Evolutionary conservation across 1,140 invertebrate species (phyloP).

Genomic region (Neodiprion lecontei): DNA sequence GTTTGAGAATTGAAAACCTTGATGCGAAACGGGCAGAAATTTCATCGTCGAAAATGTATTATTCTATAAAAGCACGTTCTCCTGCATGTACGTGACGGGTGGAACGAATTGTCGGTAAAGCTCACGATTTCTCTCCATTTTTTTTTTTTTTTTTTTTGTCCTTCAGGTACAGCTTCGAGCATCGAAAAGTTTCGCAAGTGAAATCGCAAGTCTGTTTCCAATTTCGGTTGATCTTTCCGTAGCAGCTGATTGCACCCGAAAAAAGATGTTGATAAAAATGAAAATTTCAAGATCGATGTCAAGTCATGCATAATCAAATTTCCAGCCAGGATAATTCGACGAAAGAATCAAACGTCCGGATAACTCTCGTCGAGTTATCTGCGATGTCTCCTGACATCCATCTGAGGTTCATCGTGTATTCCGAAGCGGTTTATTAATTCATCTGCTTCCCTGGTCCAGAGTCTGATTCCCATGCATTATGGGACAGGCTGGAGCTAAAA

Average conservation of each 20-base stretch:
- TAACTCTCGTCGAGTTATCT: no score
- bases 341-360: no score
- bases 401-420: background rate
- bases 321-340: no score
- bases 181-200: background rate
- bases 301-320: no score
- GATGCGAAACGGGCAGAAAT: conserved; percentile 34
- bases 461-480: background rate
- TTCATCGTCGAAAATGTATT: conserved; percentile 46
- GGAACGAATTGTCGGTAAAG: conserved; percentile 30
- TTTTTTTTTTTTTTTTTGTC: no score
- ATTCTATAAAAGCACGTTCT: conserved; percentile 42
- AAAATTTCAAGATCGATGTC: no score
- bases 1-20: no score
- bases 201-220: background rate
- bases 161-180: background rate
- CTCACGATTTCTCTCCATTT: background rate
- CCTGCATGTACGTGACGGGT: conserved; percentile 38
- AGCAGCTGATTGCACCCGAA: no score
- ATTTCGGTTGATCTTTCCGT: no score
- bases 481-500: no score
- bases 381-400: no score
- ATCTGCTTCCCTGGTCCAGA: background rate
- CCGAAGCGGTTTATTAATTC: background rate
- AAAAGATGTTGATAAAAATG: no score